Evolutionary conservation across 2,888 invertebrate genomes (phyloP), one percentile per base, ranked within the genome.

Genomic region (Digitonthophagus gazella): DNA sequence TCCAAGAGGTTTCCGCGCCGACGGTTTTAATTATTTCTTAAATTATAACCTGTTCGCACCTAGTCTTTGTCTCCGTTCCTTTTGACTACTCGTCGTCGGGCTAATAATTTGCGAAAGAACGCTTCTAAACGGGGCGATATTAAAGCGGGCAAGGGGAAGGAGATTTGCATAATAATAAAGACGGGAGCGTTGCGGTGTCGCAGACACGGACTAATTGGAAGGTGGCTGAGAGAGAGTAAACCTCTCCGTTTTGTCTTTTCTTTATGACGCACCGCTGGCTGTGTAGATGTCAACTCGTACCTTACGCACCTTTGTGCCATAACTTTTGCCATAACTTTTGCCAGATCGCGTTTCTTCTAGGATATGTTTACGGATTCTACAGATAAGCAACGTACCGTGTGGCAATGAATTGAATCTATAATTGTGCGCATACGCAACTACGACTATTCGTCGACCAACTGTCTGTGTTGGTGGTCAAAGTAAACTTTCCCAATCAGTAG

Each of bases 291-390:
- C 28, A 44, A 44, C 28, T 44, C 28, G 6, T 44, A 44, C 3
- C 28, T 44, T 44, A 44, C 28, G 28, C 28, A 44, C 28, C 28
- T 44, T 44, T 44, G 28, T 44, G 3, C 28, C 28, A 65, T 54
- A 55, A 56, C 54, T 44, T 44, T 6, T 44, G 3, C 28, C 28
- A 65, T 54, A 55, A 56, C 54, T 54, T 54, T 65, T 16, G 65
- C 18, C 18, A 54, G 15, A 55, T 54, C 18, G n/a, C 61, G 61
- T 61, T 20, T 61, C 14, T 3, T 44, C 28, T 4, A 44, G 28
- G 28, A 44, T 44, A 44, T 44, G 28, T 44, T 44, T 11, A 44
- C 28, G 11, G 11, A 44, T 44, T 44, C 28, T 11, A 11, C 3
- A 44, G 28, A 44, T 44, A 44, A 44, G 28, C 28, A 2, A 44